A percentile compares a stretch with the other conserved stretches of the same genome.
These are phyloP conservation scores for Tetramorium simillimum DNA, from an alignment of 1,140 invertebrate species.

Conservation along the genomic window DNA sequence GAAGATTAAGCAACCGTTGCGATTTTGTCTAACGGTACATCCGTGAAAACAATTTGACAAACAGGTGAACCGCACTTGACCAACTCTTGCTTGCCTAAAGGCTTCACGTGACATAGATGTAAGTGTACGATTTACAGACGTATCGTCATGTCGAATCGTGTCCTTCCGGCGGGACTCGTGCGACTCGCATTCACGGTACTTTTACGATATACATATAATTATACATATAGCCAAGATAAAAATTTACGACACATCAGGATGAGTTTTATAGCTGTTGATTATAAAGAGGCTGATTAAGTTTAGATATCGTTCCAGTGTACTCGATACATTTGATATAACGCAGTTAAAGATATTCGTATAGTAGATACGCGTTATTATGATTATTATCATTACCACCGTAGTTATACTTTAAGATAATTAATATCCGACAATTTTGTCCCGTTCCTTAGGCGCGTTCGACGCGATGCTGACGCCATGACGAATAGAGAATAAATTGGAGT, in stretches of 20 bases:
- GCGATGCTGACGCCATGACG: conserved; percentile 11
- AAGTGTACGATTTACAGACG: conserved; percentile 18
- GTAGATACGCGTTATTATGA: conserved; percentile 35
- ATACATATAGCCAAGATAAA: conserved; percentile 35
- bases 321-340: conserved; percentile 66
- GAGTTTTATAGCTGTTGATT: conserved; percentile 68
- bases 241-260: conserved; percentile 47
- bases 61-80: neutral
- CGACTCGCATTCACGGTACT: conserved; percentile 21
- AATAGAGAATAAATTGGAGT: neutral
- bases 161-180: neutral
- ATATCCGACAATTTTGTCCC: conserved; percentile 24
- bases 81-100: neutral
- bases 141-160: conserved; percentile 31
- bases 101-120: conserved; percentile 26
- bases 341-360: conserved; percentile 48
- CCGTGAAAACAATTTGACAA: neutral
- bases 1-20: neutral
- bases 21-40: neutral
- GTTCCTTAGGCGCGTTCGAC: conserved; percentile 20
- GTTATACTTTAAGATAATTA: conserved; percentile 35
- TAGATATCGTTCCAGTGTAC: conserved; percentile 67
- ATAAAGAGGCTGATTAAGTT: conserved; percentile 77
- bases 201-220: conserved; percentile 43
- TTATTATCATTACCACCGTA: conserved; percentile 28